Evolutionary conservation across 2,797 vertebrate genomes (phyloP).

Genomic region (Tenualosa thibaudeaui): DNA sequence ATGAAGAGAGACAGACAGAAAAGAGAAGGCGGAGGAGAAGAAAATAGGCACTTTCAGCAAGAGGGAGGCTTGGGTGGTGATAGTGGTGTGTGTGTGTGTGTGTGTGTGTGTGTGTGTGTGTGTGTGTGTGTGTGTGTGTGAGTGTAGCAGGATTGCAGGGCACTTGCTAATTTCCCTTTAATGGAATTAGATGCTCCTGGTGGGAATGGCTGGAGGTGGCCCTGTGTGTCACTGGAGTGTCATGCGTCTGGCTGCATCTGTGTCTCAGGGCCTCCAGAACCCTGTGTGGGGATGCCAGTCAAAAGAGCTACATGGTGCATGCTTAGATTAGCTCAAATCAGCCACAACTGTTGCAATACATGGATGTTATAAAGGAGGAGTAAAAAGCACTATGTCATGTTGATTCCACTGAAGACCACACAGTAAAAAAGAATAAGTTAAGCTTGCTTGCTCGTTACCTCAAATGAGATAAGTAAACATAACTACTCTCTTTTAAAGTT

Average conservation of each 20-base stretch:
- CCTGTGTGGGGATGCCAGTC: not conserved
- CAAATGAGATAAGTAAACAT: no score
- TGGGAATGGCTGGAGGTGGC: constrained; percentile 3
- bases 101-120: not conserved
- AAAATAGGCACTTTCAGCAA: not conserved
- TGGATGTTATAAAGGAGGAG: not conserved
- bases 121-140: no score
- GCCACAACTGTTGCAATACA: not conserved
- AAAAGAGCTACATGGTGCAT: not conserved
- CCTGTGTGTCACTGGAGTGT: not conserved
- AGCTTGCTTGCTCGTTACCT: no score
- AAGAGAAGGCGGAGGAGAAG: not conserved
- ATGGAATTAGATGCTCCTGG: constrained; percentile 1
- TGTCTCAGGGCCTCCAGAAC: not conserved
- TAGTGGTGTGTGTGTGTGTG: no score
- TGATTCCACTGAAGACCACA: not conserved
- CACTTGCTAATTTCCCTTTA: constrained; percentile 15
- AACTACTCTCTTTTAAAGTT: no score
- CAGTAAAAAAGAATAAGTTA: no score
- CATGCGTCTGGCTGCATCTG: not conserved
- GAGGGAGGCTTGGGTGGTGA: not conserved
- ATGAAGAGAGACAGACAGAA: not conserved
- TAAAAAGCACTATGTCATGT: not conserved
- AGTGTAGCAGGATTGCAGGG: not conserved
- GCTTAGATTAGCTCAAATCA: constrained; percentile 6